Evolutionary conservation across 2,888 invertebrate species (phyloP).

Genomic region (Enchytraeus crypticus): DNA sequence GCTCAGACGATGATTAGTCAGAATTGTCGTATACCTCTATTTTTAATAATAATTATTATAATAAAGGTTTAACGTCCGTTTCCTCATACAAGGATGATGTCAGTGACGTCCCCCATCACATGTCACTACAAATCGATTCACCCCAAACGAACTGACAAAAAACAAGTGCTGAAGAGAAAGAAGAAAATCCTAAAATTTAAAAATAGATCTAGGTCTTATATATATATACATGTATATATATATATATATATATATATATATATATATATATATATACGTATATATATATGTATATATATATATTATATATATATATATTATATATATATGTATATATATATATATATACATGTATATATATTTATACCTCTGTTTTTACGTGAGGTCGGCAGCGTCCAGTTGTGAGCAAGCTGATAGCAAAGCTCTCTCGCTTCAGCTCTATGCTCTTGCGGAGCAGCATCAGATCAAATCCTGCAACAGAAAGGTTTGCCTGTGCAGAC

Average conservation of each 20-base stretch:
- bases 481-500: no score
- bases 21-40: no score
- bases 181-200: no score
- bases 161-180: no score
- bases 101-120: no score
- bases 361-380: not conserved
- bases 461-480: no score
- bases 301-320: conserved; percentile 3
- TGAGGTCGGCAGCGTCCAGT: not conserved
- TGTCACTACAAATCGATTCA: no score
- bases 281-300: conserved; percentile 10
- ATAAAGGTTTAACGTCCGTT: no score
- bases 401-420: not conserved
- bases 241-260: conserved; percentile 11
- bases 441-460: not conserved
- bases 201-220: not conserved
- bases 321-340: conserved; percentile 10
- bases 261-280: conserved; percentile 12
- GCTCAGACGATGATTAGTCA: no score
- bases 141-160: no score
- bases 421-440: not conserved
- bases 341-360: not conserved
- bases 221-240: not conserved
- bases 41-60: no score
- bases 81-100: no score